Base-by-base conservation (phyloP, 2,888 invertebrate species). In the Cosmorhoe ocellata region DNA sequence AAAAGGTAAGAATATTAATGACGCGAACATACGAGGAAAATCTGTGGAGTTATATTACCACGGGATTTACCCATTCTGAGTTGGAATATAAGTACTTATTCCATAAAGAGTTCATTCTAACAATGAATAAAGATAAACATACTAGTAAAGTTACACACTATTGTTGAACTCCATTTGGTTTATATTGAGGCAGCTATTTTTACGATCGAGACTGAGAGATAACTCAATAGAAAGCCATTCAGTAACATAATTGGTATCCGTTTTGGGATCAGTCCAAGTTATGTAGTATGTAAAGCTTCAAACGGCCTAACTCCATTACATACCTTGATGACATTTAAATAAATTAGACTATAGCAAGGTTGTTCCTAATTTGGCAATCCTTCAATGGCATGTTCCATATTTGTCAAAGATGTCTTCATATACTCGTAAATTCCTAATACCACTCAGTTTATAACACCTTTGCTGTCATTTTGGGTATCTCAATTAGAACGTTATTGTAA, bases 321-420 rank as follows among this genome's bases (percentile, higher is more conserved):
- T 7, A 14, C 32, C 9, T 14, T 13, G n/a, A 18, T 6, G n/a
- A 30, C 6, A n/a, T 31, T 24, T 5, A 28, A 42, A 43, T 32
- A 32, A 34, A 38, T 43, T 38, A 36, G 43, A 34, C 30, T 27
- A 1, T 10, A 9, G 34, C 38, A 47, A 52, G 52, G 52, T 31
- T 18, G 26, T 14, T 38, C 32, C 52, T 11, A 48, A 44, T 10
- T 44, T 44, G 52, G 43, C 43, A 47, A 11, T 13, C 10, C 24
- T n/a, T 26, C 40, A 45, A 45, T 44, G 44, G 12, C 51, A 41
- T 32, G 31, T 27, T 30, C n/a, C 14, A 18, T 13, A 36, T 18
- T 42, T 34, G 24, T 7, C 34, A 10, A 24, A 14, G 18, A 4
- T 4, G 4, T 18, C 18, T 18, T 30, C 13, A 12, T 32, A 8